A percentile compares a stretch with the other conserved stretches of the same genome.
phyloP scores from a whole-genome alignment of 2,888 invertebrate species.

The Aricia artaxerxes region DNA sequence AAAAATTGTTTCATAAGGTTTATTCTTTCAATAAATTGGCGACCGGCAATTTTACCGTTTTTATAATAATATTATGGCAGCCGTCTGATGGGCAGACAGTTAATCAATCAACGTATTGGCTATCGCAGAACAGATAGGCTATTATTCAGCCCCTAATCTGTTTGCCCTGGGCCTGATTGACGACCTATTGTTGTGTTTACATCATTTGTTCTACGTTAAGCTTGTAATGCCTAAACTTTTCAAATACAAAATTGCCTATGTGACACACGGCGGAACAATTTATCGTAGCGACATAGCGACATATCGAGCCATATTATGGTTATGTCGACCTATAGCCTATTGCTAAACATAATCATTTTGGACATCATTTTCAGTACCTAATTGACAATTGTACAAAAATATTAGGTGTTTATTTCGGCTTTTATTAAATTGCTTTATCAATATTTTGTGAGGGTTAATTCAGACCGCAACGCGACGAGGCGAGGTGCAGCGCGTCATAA shows the following conservation, averaged over 20 bases:
- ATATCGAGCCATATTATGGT: too few relatives aligned
- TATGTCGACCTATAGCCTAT: too few relatives aligned
- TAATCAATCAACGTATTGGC: slow-evolving; percentile 47
- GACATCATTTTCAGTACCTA: too few relatives aligned
- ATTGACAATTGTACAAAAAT: too few relatives aligned
- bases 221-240: neutral
- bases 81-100: slow-evolving; percentile 45
- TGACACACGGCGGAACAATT: neutral
- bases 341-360: too few relatives aligned
- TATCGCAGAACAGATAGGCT: slow-evolving; percentile 33
- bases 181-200: slow-evolving; percentile 21
- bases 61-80: neutral
- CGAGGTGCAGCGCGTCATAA: too few relatives aligned
- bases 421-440: too few relatives aligned
- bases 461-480: too few relatives aligned
- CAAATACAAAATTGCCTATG: neutral
- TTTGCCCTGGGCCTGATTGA: slow-evolving; percentile 19
- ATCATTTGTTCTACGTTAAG: slow-evolving; percentile 3
- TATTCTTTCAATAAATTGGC: slow-evolving; percentile 26
- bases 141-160: slow-evolving; percentile 25
- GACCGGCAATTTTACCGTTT: slow-evolving; percentile 42
- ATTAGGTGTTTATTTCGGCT: too few relatives aligned
- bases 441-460: too few relatives aligned
- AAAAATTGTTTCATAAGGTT: slow-evolving; percentile 31
- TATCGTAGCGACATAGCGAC: neutral